Evolutionary conservation across 2,797 vertebrate species (phyloP).

Genomic region (Phrynocephalus guinanensis): DNA sequence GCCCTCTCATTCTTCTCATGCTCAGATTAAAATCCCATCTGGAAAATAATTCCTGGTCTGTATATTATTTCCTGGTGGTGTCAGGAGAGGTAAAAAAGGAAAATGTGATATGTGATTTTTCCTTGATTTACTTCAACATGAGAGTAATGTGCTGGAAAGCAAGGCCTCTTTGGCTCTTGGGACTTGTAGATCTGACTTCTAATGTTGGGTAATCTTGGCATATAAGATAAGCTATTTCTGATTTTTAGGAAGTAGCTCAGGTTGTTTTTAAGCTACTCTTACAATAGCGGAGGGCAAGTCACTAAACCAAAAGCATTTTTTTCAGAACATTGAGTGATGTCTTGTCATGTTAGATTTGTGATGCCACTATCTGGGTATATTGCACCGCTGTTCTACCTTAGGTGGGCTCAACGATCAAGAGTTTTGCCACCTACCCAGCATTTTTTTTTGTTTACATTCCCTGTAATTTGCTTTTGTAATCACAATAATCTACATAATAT

Average conservation of each 20-base stretch:
- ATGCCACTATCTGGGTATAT: not conserved
- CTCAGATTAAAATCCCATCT: not conserved
- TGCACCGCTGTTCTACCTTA: not conserved
- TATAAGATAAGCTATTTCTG: not conserved
- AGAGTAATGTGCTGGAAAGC: not conserved
- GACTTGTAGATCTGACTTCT: not conserved
- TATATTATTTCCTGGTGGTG: not conserved
- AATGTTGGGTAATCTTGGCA: not conserved
- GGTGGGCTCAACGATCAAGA: not conserved
- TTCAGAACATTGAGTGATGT: not conserved
- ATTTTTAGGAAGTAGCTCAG: not conserved
- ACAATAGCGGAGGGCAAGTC: not conserved
- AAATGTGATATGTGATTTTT: not conserved
- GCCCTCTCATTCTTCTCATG: not conserved
- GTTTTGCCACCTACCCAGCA: too few relatives aligned
- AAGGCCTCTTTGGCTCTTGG: not conserved
- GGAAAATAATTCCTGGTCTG: not conserved
- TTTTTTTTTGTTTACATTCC: not conserved
- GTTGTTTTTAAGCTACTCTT: not conserved
- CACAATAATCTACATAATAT: not conserved
- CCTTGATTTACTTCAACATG: not conserved
- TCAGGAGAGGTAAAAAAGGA: not conserved
- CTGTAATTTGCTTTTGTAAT: too few relatives aligned
- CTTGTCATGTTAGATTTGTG: not conserved
- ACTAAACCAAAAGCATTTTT: not conserved